These are phyloP conservation scores for Marronus borbonicus DNA, from an alignment of 2,888 invertebrate genomes.

Conservation along the genomic window DNA sequence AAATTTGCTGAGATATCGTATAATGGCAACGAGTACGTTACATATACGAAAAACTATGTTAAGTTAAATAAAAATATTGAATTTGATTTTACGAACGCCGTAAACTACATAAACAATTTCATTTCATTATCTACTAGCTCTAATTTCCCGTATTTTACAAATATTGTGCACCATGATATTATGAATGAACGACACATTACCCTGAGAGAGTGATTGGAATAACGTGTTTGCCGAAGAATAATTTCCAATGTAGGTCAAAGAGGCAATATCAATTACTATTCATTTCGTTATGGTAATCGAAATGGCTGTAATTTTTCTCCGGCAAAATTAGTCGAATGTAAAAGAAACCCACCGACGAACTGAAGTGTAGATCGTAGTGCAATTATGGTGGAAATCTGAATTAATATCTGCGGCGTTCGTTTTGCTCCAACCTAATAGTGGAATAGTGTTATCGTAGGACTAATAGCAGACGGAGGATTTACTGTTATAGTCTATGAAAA, in stretches of 20 bases:
- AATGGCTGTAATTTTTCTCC: not conserved
- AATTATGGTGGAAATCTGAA: constrained; percentile 33
- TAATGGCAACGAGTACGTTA: too few relatives aligned
- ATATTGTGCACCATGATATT: too few relatives aligned
- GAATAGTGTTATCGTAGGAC: constrained; percentile 22
- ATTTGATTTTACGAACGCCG: too few relatives aligned
- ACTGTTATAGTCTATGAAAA: constrained; percentile 30
- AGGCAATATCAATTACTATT: constrained; percentile 22
- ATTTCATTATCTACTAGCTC: too few relatives aligned
- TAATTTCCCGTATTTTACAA: too few relatives aligned
- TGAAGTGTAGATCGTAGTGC: constrained; percentile 3
- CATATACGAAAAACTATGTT: too few relatives aligned
- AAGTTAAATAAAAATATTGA: too few relatives aligned
- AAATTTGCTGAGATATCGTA: too few relatives aligned
- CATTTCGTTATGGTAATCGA: constrained; percentile 22
- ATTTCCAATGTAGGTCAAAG: not conserved
- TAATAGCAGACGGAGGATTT: constrained; percentile 21
- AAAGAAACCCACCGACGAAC: not conserved
- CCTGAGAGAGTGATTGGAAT: not conserved
- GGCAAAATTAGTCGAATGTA: constrained; percentile 1
- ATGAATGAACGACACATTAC: too few relatives aligned
- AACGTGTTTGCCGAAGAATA: not conserved
- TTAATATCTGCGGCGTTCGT: constrained; percentile 26
- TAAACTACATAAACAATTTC: too few relatives aligned
- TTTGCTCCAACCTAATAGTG: not conserved